Evolutionary conservation across 2,888 invertebrate species (phyloP), one percentile per base, ranked within the genome.

Genomic region (Clunio marinus): DNA sequence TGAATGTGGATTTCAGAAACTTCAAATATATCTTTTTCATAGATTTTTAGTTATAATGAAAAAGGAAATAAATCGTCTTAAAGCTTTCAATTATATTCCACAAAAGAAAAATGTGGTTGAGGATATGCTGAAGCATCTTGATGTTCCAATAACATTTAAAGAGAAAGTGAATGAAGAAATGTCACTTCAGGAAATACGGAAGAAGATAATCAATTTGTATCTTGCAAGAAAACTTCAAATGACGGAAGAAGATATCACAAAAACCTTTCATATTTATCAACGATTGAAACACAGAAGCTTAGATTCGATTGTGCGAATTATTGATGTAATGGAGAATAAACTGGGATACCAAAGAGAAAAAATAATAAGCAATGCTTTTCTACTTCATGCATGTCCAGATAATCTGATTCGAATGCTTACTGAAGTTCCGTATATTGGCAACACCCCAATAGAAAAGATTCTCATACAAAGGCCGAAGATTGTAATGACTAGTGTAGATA

Each of bases 381-480:
- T 89, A 1, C 75, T 87, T 57, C 78, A 82, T 62, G 78, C 80
- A 1, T 83, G 86, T 74, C 85, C 86, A 0, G 75, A 82, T 1
- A 84, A 86, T 71, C 80, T 86, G 0, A 78, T 78, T 69, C 77
- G 81, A 13, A 82, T 87, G 41, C 72, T 88, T 1, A 75, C 78
- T 4, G 81, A 83, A 73, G 81, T 87, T 51, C 76, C 78, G 1
- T 77, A 76, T 0, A 75, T 87, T 35, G 83, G 81, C 63, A 85
- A 83, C 0, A 73, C 83, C 1, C 81, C 85, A 71, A 81, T 88
- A 58, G 77, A 78, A 69, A 80, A 81, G 13, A 81, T 82, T 32
- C 80, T 86, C 35, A 78, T 75, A 72, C 75, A 75, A 20, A 81
- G 83, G 72, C 89, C 89, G 10, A 85, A 84, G 71, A 81, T 89